A percentile compares a stretch with the other conserved stretches of the same genome.
Conservation (phyloP, 2,888 invertebrate species). For the Morpho helenor region DNA sequence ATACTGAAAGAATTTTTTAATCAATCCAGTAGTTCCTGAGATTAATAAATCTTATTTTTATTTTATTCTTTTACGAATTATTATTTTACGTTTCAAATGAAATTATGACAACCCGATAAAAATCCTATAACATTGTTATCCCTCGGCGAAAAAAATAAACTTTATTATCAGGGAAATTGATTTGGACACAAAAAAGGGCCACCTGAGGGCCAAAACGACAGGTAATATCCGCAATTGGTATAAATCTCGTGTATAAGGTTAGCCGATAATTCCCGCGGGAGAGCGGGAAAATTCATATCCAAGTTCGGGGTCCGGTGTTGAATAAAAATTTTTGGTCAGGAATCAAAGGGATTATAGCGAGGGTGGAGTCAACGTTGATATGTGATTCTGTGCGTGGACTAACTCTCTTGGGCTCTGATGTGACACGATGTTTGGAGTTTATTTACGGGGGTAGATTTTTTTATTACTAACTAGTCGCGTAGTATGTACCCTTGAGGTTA, state of each 20-base stretch:
- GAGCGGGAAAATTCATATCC: slow-evolving; percentile 34
- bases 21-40: too few species aligned
- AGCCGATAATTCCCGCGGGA: slow-evolving; percentile 28
- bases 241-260: slow-evolving; percentile 33
- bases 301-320: slow-evolving; percentile 14
- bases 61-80: too few species aligned
- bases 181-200: slow-evolving; percentile 15
- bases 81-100: slow-evolving; percentile 3
- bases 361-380: slow-evolving; percentile 19
- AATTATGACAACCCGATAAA: slow-evolving; percentile 2
- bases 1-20: too few species aligned
- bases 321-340: slow-evolving; percentile 21
- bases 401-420: slow-evolving; percentile 7
- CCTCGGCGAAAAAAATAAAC: slow-evolving; percentile 1
- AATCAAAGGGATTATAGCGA: slow-evolving; percentile 26
- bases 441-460: too few species aligned
- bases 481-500: too few species aligned
- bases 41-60: too few species aligned
- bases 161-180: slow-evolving; percentile 13
- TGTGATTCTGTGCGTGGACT: slow-evolving; percentile 24
- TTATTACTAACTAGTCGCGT: too few species aligned
- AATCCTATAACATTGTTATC: background rate
- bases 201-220: slow-evolving; percentile 32
- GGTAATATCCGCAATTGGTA: slow-evolving; percentile 27
- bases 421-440: background rate